Evolutionary conservation across 2,113 vertebrate species (phyloP), one percentile per base, ranked within the genome.

Genomic region (Tragelaphus buxtoni): DNA sequence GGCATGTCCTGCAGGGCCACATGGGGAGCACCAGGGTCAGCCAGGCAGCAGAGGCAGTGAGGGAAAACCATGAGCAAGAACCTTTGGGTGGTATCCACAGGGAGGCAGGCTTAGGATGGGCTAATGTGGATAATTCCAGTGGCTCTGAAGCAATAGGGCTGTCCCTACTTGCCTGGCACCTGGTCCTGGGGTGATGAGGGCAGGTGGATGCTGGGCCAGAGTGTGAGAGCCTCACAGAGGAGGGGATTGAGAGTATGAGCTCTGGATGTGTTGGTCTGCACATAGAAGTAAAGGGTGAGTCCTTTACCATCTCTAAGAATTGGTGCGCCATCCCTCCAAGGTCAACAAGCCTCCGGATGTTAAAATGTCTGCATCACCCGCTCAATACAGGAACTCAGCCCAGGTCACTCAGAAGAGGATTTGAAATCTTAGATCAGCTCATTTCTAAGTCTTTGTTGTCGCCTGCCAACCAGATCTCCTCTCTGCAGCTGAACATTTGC

Each of bases 1-100:
- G 5, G 4, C 45, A 0, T 0, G 2, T 32, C 32, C 7, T 4
- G 1, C 28, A 9, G 49, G 76, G 65, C 39, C 72, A 17, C 16
- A 0, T 0, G 0, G 30, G 32, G 30, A 14, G 51, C 3, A 11
- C 72, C 9, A 13, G 69, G 17, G 0, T 39, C 17, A 12, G 79
- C 4, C 28, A 2, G n/a, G 42, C 18, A 4, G 49, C 42, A 20
- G 77, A 30, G 9, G 24, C 11, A 18, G 10, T 14, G 0, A 9
- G 5, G 61, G 32, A 2, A 16, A 49, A 14, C 7, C 0, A 1
- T 0, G 26, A 39, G 28, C 49, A 1, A 39, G 39, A 42, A 8
- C 1, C 32, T 39, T 49, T 2, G 3, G 13, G 61, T 16, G 85
- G 13, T 39, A 55, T 14, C 56, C 3, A 0, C 6, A 1, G 9